phyloP scores from a whole-genome alignment of 2,888 invertebrate genomes.

The Tricholauxania praeusta region DNA sequence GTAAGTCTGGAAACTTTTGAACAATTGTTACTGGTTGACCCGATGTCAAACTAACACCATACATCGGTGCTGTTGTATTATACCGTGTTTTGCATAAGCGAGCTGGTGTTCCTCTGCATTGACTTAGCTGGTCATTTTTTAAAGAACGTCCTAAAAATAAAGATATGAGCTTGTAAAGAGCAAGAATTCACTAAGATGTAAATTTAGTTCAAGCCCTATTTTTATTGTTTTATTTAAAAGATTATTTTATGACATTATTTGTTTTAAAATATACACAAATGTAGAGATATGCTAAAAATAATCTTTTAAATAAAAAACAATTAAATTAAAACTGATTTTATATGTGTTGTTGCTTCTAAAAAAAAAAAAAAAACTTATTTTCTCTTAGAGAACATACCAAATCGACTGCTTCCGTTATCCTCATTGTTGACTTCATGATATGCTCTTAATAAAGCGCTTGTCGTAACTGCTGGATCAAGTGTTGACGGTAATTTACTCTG shows the following conservation, averaged over 20 bases:
- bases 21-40: conserved; percentile 94
- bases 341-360: no score
- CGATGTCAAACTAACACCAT: conserved; percentile 92
- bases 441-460: conserved; percentile 76
- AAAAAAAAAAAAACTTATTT: no score
- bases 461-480: conserved; percentile 81
- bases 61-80: conserved; percentile 95
- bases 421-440: conserved; percentile 72
- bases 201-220: background rate
- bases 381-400: conserved; percentile 62
- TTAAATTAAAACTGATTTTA: background rate
- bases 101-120: conserved; percentile 73
- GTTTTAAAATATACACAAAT: no score
- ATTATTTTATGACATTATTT: no score
- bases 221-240: no score
- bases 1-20: conserved; percentile 91
- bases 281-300: no score
- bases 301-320: background rate
- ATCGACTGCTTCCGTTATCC: conserved; percentile 67
- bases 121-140: conserved; percentile 59
- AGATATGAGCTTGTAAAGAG: background rate
- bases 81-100: conserved; percentile 89
- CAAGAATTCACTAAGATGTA: background rate
- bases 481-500: conserved; percentile 72
- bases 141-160: conserved; percentile 64